A percentile compares a stretch with the other conserved stretches of the same genome.
phyloP scores from a whole-genome alignment of 1,140 invertebrate genomes.

The Saccostrea cuccullata region DNA sequence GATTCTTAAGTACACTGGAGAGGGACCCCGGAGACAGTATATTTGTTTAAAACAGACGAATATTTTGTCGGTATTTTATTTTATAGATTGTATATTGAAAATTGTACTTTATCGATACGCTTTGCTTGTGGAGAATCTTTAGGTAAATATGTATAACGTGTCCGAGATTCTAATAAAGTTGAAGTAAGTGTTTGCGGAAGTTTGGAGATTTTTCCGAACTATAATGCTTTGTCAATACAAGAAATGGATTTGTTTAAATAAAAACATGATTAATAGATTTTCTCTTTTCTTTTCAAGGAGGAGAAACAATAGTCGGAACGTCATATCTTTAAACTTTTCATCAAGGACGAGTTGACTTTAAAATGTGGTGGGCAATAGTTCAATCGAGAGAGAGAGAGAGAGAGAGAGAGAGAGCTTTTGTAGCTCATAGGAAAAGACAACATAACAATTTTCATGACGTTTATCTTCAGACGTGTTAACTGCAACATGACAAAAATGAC shows the following conservation, averaged over 20 bases:
- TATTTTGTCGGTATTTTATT: slow-evolving; percentile 1
- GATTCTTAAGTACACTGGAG: background rate
- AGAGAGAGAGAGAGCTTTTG: background rate
- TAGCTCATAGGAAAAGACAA: no score
- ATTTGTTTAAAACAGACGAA: background rate
- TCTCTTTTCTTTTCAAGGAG: no score
- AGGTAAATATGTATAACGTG: background rate
- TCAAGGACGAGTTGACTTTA: no score
- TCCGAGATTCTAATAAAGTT: background rate
- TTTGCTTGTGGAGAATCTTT: background rate
- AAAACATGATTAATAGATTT: background rate
- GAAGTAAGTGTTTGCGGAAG: slow-evolving; percentile 5
- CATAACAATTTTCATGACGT: no score
- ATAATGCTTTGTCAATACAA: background rate
- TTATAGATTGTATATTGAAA: background rate
- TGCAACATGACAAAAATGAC: no score
- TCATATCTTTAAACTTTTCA: no score
- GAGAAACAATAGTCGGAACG: no score
- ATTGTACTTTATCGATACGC: background rate
- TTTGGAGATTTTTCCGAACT: background rate
- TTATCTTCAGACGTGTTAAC: no score
- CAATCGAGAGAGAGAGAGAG: background rate
- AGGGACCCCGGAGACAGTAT: background rate
- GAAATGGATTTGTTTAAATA: background rate
- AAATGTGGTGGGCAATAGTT: no score